phyloP scores from a whole-genome alignment of 2,888 invertebrate species.

The Gari tellinella region DNA sequence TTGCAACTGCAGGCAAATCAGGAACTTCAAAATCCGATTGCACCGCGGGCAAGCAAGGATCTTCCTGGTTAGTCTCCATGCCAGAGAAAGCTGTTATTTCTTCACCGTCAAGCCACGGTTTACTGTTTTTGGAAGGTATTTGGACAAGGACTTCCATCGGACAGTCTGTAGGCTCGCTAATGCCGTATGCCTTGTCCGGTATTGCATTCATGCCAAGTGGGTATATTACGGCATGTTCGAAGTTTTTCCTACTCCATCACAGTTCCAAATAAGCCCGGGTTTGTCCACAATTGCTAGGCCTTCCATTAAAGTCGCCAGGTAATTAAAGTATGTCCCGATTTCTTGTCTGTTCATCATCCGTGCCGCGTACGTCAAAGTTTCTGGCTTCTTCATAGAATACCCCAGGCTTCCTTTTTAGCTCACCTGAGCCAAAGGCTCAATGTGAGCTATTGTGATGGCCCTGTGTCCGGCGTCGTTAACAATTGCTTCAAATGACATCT shows the following conservation, averaged over 20 bases:
- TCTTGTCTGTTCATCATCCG: conserved; percentile 22
- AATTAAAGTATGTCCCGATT: conserved; percentile 21
- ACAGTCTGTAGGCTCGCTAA: conserved; percentile 24
- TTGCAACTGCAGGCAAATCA: background rate
- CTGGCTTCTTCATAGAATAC: conserved; percentile 15
- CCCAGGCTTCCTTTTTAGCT: no score
- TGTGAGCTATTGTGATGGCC: no score
- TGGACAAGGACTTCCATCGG: no score
- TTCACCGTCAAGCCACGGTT: no score
- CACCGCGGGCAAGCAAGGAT: no score
- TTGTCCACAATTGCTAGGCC: conserved; percentile 1
- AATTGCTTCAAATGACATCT: no score
- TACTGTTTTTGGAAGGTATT: no score
- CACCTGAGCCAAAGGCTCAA: no score
- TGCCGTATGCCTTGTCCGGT: conserved; percentile 17
- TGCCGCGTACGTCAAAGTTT: background rate
- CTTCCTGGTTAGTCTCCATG: no score
- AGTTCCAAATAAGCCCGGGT: conserved; percentile 21
- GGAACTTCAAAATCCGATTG: no score
- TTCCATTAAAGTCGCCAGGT: conserved; percentile 10
- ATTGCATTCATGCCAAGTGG: conserved; percentile 35
- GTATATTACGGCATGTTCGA: conserved; percentile 33
- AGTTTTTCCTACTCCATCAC: conserved; percentile 24
- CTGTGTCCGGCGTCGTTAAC: no score
- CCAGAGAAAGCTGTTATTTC: no score